A percentile compares a stretch with the other conserved stretches of the same genome.
Evolutionary conservation across 1,140 invertebrate genomes (phyloP).

Genomic region (Drosophila gunungcola): DNA sequence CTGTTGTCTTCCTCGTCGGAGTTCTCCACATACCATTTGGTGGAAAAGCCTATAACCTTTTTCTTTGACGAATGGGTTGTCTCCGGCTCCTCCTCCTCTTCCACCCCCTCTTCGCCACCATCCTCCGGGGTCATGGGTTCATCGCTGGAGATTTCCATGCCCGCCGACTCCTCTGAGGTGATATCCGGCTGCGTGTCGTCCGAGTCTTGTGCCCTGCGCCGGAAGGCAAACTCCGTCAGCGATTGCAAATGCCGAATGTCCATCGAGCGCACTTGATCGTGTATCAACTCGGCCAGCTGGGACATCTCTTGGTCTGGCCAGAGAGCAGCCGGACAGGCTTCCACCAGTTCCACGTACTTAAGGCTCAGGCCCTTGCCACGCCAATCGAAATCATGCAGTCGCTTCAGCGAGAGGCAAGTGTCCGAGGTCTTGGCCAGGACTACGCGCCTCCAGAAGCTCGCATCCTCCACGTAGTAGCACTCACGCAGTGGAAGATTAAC

Average conservation of each 20-base stretch:
- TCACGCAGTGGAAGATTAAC: slow-evolving; percentile 62
- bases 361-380: slow-evolving; percentile 60
- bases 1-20: neutral
- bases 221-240: slow-evolving; percentile 34
- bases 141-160: slow-evolving; percentile 52
- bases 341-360: slow-evolving; percentile 73
- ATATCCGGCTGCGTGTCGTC: slow-evolving; percentile 36
- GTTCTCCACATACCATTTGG: neutral
- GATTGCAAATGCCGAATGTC: slow-evolving; percentile 69
- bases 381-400: slow-evolving; percentile 63
- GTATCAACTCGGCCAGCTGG: slow-evolving; percentile 32
- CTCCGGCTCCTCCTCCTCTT: neutral
- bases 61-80: neutral
- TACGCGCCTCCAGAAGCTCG: slow-evolving; percentile 64
- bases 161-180: slow-evolving; percentile 35
- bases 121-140: slow-evolving; percentile 17
- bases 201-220: neutral
- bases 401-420: slow-evolving; percentile 30
- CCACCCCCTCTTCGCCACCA: slow-evolving; percentile 25
- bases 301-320: slow-evolving; percentile 68
- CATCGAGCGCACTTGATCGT: slow-evolving; percentile 37
- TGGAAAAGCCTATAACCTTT: neutral
- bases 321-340: slow-evolving; percentile 56
- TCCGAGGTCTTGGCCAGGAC: slow-evolving; percentile 63
- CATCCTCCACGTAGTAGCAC: slow-evolving; percentile 60